Evolutionary conservation across 1,140 invertebrate genomes (phyloP), one percentile per base, ranked within the genome.

Genomic region (Dufourea novaeangliae): DNA sequence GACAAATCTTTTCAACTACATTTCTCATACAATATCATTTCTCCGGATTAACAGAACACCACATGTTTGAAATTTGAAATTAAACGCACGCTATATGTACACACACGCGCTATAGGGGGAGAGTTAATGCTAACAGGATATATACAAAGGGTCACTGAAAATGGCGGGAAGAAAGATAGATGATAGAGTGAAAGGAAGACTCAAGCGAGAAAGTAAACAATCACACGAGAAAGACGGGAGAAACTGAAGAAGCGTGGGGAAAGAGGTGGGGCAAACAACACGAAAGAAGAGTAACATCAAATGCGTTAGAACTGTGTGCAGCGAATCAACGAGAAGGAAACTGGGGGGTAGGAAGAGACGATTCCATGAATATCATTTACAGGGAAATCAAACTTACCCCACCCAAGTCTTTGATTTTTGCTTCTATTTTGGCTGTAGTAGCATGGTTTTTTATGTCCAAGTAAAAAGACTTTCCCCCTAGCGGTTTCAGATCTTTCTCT

Each of bases 361-460:
- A 22, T 69, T 56, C 54, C 14, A 52, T 4, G 20, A 57, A 5
- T 41, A 44, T 17, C 22, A 61, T 39, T 6, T 37, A 34, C 34
- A 14, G 12, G 0, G 25, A 54, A 75, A 20, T 41, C 1, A 22
- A 57, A 83, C 94, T 94, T 91, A 95, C 94, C 90, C 95, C 94
- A 73, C 95, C 95, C 88, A 95, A 92, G 82, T 95, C 93, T 86
- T 94, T 95, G 78, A 96, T 94, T 88, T 94, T 94, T 64, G 90
- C 89, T 82, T 95, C 95, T 92, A 95, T 91, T 74, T 94, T 94
- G 85, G 92, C 89, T 75, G 94, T 92, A 34, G 94, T 87, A 77
- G 91, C 93, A 93, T 95, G 93, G 84, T 95, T 95, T 90, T 95
- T 95, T 76, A 95, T 94, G 83, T 95, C 95, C 93, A 95, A 94